Base-by-base conservation (phyloP, 1,140 invertebrate genomes). In the Xylocopa sonorina region DNA sequence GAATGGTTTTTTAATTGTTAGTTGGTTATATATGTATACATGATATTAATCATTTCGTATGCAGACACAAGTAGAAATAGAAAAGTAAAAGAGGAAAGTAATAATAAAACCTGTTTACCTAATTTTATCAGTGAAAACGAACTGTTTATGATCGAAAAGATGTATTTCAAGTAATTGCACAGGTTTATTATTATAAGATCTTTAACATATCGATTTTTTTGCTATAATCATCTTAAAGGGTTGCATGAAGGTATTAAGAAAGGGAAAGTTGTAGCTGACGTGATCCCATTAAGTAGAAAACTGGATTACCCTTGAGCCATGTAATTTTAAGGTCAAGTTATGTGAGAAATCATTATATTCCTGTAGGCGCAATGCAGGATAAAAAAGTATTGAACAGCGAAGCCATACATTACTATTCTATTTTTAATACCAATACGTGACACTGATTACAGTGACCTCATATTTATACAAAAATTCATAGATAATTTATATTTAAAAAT, bases 261-360 rank as follows among this genome's bases (percentile, higher is more conserved):
- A 58, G 16, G 27, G 14, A 51, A 16, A 78, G 58, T 58, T 63
- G 29, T 32, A 32, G 18, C 41, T 53, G 24, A 27, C 32, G 51
- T 79, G 72, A 82, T 81, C 72, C 34, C 51, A 86, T 86, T 73
- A 72, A 64, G 12, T 24, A 29, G 18, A 43, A 82, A 85, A 88
- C 69, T 78, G 82, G 88, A 89, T 89, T 85, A 84, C 78, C 87
- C 85, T 89, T 89, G 86, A 86, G 84, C 84, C 88, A 74, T 50
- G 74, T 60, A 63, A 67, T 76, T 82, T 86, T 85, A 84, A 87
- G 88, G 85, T 83, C 83, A 88, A 86, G 74, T 87, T 83, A 73
- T 57, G 71, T 60, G 79, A 87, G 18, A 78, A 88, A 89, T 87
- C 78, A 63, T 83, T 68, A 82, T 77, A 69, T 80, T 77, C 29